Evolutionary conservation across 2,888 invertebrate genomes (phyloP).

Genomic region (Acanthoscelides obtectus): DNA sequence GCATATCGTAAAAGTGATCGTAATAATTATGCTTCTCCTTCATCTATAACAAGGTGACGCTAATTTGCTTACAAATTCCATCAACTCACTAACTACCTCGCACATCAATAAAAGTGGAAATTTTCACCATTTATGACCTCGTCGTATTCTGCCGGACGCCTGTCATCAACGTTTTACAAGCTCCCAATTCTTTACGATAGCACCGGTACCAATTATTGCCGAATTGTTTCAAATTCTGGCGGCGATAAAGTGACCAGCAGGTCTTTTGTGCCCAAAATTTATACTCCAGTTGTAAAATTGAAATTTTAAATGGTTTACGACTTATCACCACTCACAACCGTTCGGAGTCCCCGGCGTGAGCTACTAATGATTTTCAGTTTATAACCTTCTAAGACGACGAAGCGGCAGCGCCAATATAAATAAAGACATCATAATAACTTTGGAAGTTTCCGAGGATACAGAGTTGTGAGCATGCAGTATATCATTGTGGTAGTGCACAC

Average conservation of each 20-base stretch:
- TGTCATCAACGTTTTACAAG: background rate
- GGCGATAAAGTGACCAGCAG: background rate
- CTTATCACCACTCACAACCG: background rate
- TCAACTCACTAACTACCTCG: background rate
- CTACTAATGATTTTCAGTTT: background rate
- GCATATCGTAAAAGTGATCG: background rate
- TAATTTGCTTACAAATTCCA: background rate
- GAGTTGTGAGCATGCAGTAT: background rate
- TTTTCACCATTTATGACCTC: background rate
- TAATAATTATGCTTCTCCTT: background rate
- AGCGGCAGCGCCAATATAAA: background rate
- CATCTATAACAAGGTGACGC: background rate
- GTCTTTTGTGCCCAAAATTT: background rate
- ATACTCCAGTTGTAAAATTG: conserved; percentile 1
- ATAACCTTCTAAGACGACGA: background rate
- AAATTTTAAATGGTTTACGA: conserved; percentile 3
- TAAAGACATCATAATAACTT: background rate
- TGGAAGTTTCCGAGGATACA: background rate
- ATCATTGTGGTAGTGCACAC: background rate
- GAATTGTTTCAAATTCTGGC: background rate
- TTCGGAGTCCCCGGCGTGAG: background rate
- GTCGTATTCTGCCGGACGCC: background rate
- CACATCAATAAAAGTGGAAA: background rate
- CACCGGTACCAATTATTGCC: background rate
- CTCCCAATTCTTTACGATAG: background rate